Base-by-base conservation (phyloP, 2,888 invertebrate species). In the Lasioglossum morio region DNA sequence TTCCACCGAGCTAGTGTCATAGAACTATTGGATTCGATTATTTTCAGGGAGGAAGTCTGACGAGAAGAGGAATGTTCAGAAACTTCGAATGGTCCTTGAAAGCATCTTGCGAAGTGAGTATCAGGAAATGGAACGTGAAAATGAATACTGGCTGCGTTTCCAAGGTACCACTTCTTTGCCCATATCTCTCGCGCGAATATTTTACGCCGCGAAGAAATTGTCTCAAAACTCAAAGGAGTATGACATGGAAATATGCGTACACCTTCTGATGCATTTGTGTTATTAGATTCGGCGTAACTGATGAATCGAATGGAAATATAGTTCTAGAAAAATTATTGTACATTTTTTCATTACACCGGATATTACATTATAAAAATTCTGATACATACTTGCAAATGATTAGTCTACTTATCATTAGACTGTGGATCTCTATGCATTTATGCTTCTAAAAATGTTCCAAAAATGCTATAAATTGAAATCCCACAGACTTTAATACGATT, bases 81-180 rank as follows among this genome's bases (percentile, higher is more conserved):
- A 87, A 87, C 57, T 87, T 86, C 77, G 77, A 82, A 82, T 72
- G 63, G 79, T 57, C 72, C 81, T 87, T 76, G 77, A 86, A 79
- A 84, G 77, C 84, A 60, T 83, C 83, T 84, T 75, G 70, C 30
- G 70, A 72, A 63, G 76, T 48, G 73, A 78, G 83, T 77, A 83
- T 78, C 77, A 83, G 84, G 84, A 84, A 84, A 84, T 84, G 84
- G 84, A 83, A 84, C 74, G 84, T 84, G 84, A 84, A 84, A 84
- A 84, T 84, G 84, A 84, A 84, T 83, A 78, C 74, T 53, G 57
- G 73, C 70, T 77, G 57, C 74, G 48, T 78, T 77, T 70, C 74
- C 70, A 27, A 37, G 34, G 74, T 66, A 34, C 77, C 30, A 60
- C 77, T 73, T 81, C 84, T 78, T 84, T 66, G 30, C 72, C 48